Evolutionary conservation across 2,113 vertebrate species (phyloP), one percentile per base, ranked within the genome.

Genomic region (Rostratula benghalensis): DNA sequence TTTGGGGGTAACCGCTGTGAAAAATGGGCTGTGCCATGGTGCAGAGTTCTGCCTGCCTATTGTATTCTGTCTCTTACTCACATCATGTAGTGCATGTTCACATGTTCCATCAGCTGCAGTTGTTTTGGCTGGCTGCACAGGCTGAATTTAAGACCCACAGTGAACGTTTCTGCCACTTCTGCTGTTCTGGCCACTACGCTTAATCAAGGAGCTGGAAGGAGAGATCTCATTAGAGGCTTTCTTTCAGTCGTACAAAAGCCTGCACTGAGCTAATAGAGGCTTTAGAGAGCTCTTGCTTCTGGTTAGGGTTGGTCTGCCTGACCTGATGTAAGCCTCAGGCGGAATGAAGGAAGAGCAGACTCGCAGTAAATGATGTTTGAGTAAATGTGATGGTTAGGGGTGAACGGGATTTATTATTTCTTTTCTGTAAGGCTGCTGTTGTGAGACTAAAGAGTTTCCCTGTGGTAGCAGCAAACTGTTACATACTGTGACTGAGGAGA

Each of bases 1-100:
- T 95, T 53, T 10, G 35, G 91, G 95, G 76, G 56, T 95, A 97
- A 96, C 80, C 2, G 14, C 96, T 95, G 82, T 87, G 74, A 94
- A 96, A 92, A 83, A 70, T 51, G 11, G 57, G 82, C 71, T 91
- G 79, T 13, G 5, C 53, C 21, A 13, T 27, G 30, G 41, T 57
- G 65, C 78, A 37, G 61, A 61, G 35, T 75, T 89, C 43, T n/a
- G 82, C 51, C 46, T 93, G 64, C 70, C 50, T 60, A 4, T 92
- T 89, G 30, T 1, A 11, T 60, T 74, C 75, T 74, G 16, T 91
- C 31, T 83, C 39, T 69, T 60, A 48, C 35, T 65, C 5, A 8
- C 71, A 30, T 87, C 37, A 31, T 70, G 41, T 33, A 79, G 83
- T 27, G 46, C 19, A 5, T 82, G 46, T 86, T 94, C 64, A 73